Evolutionary conservation across 2,888 invertebrate species (phyloP).

Genomic region (Polymixis flavicincta): DNA sequence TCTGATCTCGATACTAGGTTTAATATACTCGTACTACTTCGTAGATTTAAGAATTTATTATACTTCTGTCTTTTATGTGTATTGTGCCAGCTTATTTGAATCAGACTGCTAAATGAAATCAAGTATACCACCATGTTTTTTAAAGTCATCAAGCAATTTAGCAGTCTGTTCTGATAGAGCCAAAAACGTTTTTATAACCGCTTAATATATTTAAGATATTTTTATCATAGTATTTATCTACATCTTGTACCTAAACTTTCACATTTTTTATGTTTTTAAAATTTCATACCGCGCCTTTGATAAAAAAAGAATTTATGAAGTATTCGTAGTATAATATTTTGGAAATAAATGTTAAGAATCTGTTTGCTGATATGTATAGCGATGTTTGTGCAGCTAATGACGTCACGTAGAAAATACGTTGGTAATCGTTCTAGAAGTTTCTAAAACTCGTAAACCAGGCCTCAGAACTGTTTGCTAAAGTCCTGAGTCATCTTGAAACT

Average conservation of each 20-base stretch:
- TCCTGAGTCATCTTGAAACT: constrained; percentile 37
- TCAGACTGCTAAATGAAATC: constrained; percentile 41
- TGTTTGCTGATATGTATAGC: constrained; percentile 23
- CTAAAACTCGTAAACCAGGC: constrained; percentile 33
- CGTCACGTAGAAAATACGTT: constrained; percentile 11
- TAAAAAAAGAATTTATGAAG: constrained; percentile 44
- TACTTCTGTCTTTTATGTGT: constrained; percentile 49
- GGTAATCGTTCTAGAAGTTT: constrained; percentile 25
- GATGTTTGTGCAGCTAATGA: constrained; percentile 34
- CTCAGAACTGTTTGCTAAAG: constrained; percentile 21
- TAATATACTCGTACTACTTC: constrained; percentile 36
- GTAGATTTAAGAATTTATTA: constrained; percentile 42
- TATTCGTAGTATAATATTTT: constrained; percentile 45
- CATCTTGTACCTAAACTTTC: constrained; percentile 62
- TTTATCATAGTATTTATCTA: constrained; percentile 65
- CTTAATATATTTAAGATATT: constrained; percentile 64
- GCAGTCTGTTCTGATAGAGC: constrained; percentile 38
- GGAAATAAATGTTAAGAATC: constrained; percentile 29
- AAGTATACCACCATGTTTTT: constrained; percentile 11
- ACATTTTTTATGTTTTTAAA: constrained; percentile 41
- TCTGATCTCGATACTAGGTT: constrained; percentile 56
- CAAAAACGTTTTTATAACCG: constrained; percentile 60
- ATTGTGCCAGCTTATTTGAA: constrained; percentile 44
- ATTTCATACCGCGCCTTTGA: constrained; percentile 52
- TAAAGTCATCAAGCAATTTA: constrained; percentile 29